Evolutionary conservation across 2,113 vertebrate genomes (phyloP).

Genomic region (Pongo pygmaeus): DNA sequence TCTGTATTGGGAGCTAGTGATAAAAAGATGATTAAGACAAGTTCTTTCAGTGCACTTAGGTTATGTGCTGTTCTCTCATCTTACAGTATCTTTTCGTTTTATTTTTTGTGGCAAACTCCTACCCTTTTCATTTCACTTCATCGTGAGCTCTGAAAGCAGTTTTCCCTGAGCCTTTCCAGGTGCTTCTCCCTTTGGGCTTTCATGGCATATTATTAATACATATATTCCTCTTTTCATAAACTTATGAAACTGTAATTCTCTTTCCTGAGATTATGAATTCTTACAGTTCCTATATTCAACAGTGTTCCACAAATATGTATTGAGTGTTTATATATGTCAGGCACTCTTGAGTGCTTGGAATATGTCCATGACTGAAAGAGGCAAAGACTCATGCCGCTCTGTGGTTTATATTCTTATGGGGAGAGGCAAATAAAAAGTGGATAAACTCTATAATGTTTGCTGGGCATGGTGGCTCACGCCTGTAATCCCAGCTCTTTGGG

Average conservation of each 20-base stretch:
- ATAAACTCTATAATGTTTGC: background rate
- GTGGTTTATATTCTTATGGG: slow-evolving; percentile 33
- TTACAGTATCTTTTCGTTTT: slow-evolving; percentile 4
- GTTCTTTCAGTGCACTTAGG: background rate
- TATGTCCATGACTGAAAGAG: slow-evolving; percentile 37
- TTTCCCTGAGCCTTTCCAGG: slow-evolving; percentile 10
- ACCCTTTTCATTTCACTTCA: slow-evolving; percentile 8
- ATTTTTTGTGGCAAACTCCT: slow-evolving; percentile 17
- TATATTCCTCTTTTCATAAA: background rate
- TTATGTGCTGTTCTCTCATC: background rate
- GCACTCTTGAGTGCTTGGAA: background rate
- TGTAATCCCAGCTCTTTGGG: no score
- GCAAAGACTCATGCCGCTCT: background rate
- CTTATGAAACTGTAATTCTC: slow-evolving; percentile 42
- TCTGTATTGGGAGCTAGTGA: background rate
- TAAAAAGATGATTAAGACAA: background rate
- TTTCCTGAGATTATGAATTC: slow-evolving; percentile 43
- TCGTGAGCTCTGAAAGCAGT: background rate
- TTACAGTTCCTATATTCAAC: background rate
- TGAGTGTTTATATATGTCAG: background rate
- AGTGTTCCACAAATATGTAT: background rate
- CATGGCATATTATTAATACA: background rate
- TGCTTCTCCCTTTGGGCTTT: background rate
- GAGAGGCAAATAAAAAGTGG: background rate
- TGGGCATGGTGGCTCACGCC: no score